Evolutionary conservation across 2,113 vertebrate species (phyloP), one percentile per base, ranked within the genome.

Genomic region (Colaptes auratus): DNA sequence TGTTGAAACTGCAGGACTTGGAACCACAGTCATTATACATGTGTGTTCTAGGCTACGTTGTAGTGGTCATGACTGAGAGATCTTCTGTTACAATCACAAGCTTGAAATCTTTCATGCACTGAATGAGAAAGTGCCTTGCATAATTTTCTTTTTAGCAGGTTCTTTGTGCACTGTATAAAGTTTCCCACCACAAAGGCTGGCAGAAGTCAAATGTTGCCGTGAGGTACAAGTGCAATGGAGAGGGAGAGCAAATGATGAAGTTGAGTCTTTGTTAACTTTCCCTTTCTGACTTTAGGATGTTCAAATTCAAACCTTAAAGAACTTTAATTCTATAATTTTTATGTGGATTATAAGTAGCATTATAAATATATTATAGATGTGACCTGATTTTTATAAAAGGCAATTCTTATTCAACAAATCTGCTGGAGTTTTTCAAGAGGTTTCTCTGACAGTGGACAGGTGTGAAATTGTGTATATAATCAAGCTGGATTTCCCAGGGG

Each of bases 401-500:
- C 27, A 60, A 30, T 75, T 95, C 72, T 80, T n/a, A n/a, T 39
- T 60, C 0, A 0, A 67, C 56, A 78, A 60, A 81, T 91, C 78
- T 88, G 56, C 76, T 73, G 33, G 39, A 55, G 80, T 82, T 87
- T 88, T 55, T 72, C 25, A 39, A 67, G 74, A 93, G 61, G 52
- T 90, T 78, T 79, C 56, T 64, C 42, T 56, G 92, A 25, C 73
- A 63, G 71, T 80, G 46, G 81, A 72, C 52, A n/a, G 8, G 17
- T 92, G 58, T 91, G 82, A 79, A 82, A 90, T 80, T 71, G 80
- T 93, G 56, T 79, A 5, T 89, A 33, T 88, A 87, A 79, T 83
- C 31, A 83, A 19, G 50, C 28, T 90, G 88, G 44, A 82, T 91
- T 97, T 96, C 84, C 81, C 90, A 39, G 72, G 66, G 33, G 94